A percentile compares a stretch with the other conserved stretches of the same genome.
phyloP scores from a whole-genome alignment of 2,888 invertebrate genomes.

The Andrena minutula region DNA sequence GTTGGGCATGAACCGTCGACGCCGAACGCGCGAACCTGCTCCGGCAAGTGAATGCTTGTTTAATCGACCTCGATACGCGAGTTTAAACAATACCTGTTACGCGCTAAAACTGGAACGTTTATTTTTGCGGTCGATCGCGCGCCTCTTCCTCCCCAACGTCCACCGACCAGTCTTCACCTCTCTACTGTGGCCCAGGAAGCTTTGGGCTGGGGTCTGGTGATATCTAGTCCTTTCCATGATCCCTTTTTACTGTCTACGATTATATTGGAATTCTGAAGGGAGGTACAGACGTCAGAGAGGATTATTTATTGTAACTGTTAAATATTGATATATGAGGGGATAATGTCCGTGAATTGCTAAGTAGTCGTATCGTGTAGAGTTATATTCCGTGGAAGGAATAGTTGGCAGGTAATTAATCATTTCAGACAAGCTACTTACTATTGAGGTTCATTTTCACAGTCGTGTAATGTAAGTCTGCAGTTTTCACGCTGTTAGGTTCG shows the following conservation, averaged over 20 bases:
- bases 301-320: too few relatives aligned
- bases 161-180: slow-evolving; percentile 6
- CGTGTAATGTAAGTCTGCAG: neutral
- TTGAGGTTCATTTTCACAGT: slow-evolving; percentile 6
- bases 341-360: too few relatives aligned
- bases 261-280: too few relatives aligned
- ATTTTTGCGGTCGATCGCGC: slow-evolving; percentile 38
- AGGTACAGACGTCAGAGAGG: too few relatives aligned
- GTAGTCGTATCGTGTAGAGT: too few relatives aligned
- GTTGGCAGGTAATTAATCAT: neutral
- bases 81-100: slow-evolving; percentile 46
- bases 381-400: neutral
- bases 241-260: too few relatives aligned
- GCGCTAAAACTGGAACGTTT: slow-evolving; percentile 43
- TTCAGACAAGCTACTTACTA: neutral
- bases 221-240: neutral
- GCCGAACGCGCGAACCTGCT: neutral
- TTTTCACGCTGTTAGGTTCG: neutral
- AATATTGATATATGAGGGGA: too few relatives aligned
- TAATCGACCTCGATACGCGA: slow-evolving; percentile 55
- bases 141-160: neutral
- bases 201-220: neutral
- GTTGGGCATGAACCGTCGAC: slow-evolving; percentile 16
- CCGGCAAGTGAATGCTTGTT: slow-evolving; percentile 37
- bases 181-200: neutral